These are phyloP conservation scores for Brachypteracias leptosomus DNA, from an alignment of 2,113 vertebrate genomes.

Conservation along the genomic window DNA sequence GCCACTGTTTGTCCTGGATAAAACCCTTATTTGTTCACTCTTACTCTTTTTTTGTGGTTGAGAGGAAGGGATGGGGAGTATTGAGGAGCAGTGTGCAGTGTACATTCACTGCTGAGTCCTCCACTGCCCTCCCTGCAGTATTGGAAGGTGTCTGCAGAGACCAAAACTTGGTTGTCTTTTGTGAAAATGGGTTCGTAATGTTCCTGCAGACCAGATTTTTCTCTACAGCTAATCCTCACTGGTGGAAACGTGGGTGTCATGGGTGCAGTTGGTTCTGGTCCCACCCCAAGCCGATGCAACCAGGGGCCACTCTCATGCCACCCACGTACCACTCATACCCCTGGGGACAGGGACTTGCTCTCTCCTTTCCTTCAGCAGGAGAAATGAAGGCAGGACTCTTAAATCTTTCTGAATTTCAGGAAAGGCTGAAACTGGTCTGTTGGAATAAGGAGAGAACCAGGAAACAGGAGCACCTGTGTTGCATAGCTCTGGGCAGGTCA, in stretches of 20 bases:
- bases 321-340: rapidly evolving
- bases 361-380: neutral
- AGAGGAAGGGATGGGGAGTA: neutral
- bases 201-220: neutral
- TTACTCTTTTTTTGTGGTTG: neutral
- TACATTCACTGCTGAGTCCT: neutral
- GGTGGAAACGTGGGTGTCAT: rapidly evolving
- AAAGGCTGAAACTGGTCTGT: neutral
- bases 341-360: neutral
- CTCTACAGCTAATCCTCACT: neutral
- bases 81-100: neutral
- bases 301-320: neutral
- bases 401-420: neutral
- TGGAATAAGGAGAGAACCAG: neutral
- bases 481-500: slow-evolving; percentile 31
- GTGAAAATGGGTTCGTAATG: neutral
- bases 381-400: neutral
- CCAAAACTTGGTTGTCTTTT: neutral
- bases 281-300: rapidly evolving
- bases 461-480: slow-evolving; percentile 27
- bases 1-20: rapidly evolving
- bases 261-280: neutral
- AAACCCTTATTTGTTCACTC: neutral
- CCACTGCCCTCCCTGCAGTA: neutral
- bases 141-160: neutral